These are phyloP conservation scores for Caenorhabditis sp. DNA, from an alignment of 2,888 invertebrate genomes.

Conservation along the genomic window DNA sequence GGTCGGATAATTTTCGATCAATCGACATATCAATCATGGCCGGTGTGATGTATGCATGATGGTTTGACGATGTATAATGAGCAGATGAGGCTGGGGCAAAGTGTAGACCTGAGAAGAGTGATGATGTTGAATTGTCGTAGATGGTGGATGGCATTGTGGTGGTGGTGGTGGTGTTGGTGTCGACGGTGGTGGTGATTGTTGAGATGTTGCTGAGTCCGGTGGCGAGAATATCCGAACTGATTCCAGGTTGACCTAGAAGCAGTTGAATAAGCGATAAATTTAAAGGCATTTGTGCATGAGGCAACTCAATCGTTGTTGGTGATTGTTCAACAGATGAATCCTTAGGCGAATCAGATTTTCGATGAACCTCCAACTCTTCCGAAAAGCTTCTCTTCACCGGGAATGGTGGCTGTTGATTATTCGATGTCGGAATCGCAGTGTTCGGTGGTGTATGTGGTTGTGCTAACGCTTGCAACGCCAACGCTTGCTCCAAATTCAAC, in stretches of 20 bases:
- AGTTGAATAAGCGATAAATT: constrained; percentile 1
- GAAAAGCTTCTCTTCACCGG: constrained; percentile 41
- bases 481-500: constrained; percentile 19
- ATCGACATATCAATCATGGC: background rate
- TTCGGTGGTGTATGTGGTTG: constrained; percentile 17
- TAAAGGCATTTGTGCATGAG: background rate
- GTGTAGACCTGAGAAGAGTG: constrained; percentile 9
- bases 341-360: background rate
- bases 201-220: background rate
- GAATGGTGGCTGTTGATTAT: constrained; percentile 25
- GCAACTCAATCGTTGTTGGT: constrained; percentile 7
- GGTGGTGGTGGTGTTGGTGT: constrained; percentile 5
- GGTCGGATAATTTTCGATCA: constrained; percentile 34
- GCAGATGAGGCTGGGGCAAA: constrained; percentile 10
- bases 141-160: constrained; percentile 2
- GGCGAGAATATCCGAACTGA: constrained; percentile 2
- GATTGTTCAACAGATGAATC: constrained; percentile 17
- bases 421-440: constrained; percentile 23
- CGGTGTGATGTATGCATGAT: background rate
- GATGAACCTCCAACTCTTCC: constrained; percentile 19
- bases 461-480: constrained; percentile 7
- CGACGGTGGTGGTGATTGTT: too few species aligned
- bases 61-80: constrained; percentile 27
- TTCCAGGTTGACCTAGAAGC: background rate
- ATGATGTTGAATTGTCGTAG: constrained; percentile 1